Conservation (phyloP, 2,888 invertebrate species). For the Mongoloraphidia duomilia region DNA sequence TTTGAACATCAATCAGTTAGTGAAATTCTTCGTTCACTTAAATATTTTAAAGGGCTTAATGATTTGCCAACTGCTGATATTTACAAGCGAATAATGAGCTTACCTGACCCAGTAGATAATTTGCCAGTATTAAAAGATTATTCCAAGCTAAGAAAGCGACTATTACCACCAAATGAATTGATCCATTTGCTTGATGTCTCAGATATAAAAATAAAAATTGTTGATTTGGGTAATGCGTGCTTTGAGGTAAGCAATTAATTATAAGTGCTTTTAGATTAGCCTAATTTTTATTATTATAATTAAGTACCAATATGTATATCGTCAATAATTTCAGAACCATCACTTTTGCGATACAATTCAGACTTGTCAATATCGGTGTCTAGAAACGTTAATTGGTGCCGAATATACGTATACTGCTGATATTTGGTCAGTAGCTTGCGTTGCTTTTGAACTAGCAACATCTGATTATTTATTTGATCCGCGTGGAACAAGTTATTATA, state of each 20-base stretch:
- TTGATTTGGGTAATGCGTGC: conserved; percentile 76
- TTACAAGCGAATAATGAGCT: too few relatives aligned
- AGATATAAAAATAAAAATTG: conserved; percentile 61
- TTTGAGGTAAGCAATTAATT: conserved; percentile 40
- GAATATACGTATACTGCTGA: conserved; percentile 69
- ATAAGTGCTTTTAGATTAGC: neutral
- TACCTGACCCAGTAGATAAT: too few relatives aligned
- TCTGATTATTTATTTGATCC: conserved; percentile 81
- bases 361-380: conserved; percentile 66
- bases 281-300: neutral
- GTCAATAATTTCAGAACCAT: conserved; percentile 35
- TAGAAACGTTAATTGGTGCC: conserved; percentile 65
- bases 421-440: conserved; percentile 75
- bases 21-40: too few relatives aligned
- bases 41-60: too few relatives aligned
- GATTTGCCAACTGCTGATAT: too few relatives aligned
- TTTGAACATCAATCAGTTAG: too few relatives aligned
- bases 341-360: conserved; percentile 77
- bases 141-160: too few relatives aligned
- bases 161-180: neutral
- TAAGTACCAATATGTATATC: neutral
- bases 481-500: conserved; percentile 52
- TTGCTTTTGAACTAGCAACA: conserved; percentile 77
- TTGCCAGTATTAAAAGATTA: too few relatives aligned
- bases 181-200: conserved; percentile 10